These are phyloP conservation scores for Aegotheles bennettii DNA, from an alignment of 2,113 vertebrate genomes.

Conservation along the genomic window DNA sequence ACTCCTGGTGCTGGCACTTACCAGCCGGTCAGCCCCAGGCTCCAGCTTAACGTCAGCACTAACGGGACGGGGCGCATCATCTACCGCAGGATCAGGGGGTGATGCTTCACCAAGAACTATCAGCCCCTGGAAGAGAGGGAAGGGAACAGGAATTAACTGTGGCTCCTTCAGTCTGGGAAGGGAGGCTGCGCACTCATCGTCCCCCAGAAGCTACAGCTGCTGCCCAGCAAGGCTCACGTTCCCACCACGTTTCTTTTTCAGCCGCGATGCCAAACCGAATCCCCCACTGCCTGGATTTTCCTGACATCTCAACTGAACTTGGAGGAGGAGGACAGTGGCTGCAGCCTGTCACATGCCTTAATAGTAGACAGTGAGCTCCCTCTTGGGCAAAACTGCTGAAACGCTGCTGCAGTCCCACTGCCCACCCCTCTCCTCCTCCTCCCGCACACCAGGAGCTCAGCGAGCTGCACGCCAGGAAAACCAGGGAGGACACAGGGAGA, in stretches of 20 bases:
- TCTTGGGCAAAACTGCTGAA: background rate
- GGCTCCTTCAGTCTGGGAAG: background rate
- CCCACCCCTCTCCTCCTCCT: background rate
- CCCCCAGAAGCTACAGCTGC: background rate
- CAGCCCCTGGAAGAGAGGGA: constrained; percentile 77
- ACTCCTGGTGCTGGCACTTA: constrained; percentile 50
- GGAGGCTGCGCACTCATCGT: background rate
- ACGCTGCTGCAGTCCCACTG: accelerated
- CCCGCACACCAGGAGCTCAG: background rate
- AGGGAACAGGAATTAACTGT: background rate
- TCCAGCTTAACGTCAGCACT: constrained; percentile 75
- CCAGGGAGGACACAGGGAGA: no score
- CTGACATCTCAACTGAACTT: background rate
- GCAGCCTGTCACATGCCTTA: background rate
- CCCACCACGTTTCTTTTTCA: background rate
- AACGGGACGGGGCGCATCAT: constrained; percentile 59
- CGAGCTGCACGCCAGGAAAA: no score
- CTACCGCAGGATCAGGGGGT: constrained; percentile 61
- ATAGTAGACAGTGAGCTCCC: background rate
- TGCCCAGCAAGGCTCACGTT: background rate
- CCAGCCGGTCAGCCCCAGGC: constrained; percentile 72
- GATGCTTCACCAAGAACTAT: constrained; percentile 85
- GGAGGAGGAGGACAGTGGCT: background rate
- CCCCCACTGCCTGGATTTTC: background rate
- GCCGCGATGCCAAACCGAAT: background rate